Conservation (phyloP, 2,888 invertebrate species). For the Heliconius sara region DNA sequence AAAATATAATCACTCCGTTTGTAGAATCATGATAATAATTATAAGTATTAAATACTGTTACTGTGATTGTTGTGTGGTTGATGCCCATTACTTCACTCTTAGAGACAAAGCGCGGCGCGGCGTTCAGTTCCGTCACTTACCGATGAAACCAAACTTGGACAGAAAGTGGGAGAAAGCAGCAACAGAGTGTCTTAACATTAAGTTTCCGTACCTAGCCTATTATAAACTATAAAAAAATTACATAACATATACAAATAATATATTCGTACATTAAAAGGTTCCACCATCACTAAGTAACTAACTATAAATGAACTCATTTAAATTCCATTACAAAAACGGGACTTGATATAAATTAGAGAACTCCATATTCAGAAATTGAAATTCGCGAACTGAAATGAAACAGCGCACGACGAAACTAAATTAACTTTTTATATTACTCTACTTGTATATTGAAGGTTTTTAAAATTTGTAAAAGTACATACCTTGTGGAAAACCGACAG, state of each 20-base stretch:
- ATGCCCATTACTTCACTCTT: too few species aligned
- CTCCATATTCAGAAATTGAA: conserved; percentile 16
- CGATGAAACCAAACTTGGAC: too few species aligned
- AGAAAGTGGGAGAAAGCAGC: too few species aligned
- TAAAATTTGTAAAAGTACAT: conserved; percentile 48
- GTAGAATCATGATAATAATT: too few species aligned
- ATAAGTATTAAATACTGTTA: too few species aligned
- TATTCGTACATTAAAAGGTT: not conserved
- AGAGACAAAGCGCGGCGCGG: too few species aligned
- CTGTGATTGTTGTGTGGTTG: too few species aligned
- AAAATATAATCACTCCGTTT: too few species aligned
- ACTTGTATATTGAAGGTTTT: not conserved
- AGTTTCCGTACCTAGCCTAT: too few species aligned
- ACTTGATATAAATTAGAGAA: conserved; percentile 44
- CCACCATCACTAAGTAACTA: conserved; percentile 11
- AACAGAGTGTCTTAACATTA: too few species aligned
- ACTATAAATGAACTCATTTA: conserved; percentile 37
- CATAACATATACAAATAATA: not conserved
- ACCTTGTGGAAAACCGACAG: conserved; percentile 83
- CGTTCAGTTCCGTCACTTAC: too few species aligned
- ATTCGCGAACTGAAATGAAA: conserved; percentile 26
- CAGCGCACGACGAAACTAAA: conserved; percentile 21
- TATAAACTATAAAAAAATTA: not conserved
- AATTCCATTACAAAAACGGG: conserved; percentile 42
- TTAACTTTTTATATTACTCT: conserved; percentile 18